Evolutionary conservation across 1,140 invertebrate genomes (phyloP), one percentile per base, ranked within the genome.

Genomic region (Heterodera carotae): DNA sequence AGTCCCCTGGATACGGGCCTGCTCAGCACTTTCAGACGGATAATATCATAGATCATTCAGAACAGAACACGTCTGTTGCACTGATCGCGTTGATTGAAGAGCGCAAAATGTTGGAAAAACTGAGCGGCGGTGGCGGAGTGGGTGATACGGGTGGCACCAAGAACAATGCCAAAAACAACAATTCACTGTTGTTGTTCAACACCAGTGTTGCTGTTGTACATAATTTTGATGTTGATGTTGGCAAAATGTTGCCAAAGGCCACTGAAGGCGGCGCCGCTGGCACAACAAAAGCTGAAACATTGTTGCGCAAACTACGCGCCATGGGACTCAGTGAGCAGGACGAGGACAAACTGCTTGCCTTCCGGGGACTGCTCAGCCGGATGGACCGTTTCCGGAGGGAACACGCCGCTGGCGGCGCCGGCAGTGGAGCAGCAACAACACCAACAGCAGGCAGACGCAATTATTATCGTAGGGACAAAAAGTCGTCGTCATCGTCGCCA

Each of bases 311-410:
- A 74, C 36, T 83, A 59, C 64, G 36, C 43, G 80, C 77, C 59
- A 56, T 62, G 75, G 83, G 70, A n/a, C 27, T 76, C 29, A 77
- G 68, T 10, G 82, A 81, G 36, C n/a, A 76, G 25, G 33, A 78
- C 29, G 83, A 83, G 69, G 70, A 80, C 18, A 78, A 85, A 43
- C 39, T 83, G 31, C 53, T 85, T 15, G 29, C 83, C 8, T 85
- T 85, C 29, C 80, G 74, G 36, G 15, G 78, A 10, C 68, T 83
- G 36, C 69, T 83, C 29, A 39, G 27, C 18, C 72, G 81, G 12
- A 78, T 82, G 74, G 67, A 80, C 48, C 60, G 36, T 39, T 70
- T 48, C 8, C 31, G n/a, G 6, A 56, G 68, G 27, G 70, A 29
- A 67, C 66, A 36, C 66, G 34, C n/a, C n/a, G n/a, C n/a, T n/a